Evolutionary conservation across 2,113 vertebrate species (phyloP), one percentile per base, ranked within the genome.

Genomic region (Callipepla squamata): DNA sequence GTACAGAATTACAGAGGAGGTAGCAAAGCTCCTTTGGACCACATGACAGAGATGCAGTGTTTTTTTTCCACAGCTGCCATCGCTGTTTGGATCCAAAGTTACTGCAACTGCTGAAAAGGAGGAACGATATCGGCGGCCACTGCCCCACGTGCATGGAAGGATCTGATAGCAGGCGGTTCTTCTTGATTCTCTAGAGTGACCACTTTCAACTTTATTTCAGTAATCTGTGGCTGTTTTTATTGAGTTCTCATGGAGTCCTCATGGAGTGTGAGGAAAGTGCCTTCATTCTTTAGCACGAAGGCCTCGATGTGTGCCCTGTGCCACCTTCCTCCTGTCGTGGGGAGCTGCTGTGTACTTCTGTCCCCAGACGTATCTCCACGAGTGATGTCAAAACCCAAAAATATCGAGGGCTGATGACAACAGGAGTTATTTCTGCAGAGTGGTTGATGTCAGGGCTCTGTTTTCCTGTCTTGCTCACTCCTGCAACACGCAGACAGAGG

Each of bases 111-210:
- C 68, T 1, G 7, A 66, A 77, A 45, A 34, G 38, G 58, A 58
- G 40, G 76, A 91, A 18, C 0, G 3, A 11, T 18, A 4, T 7
- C 5, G 0, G 0, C 15, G 69, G 28, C 4, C 36, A 9, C 3
- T 15, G 36, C 45, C 57, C 62, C 4, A 48, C 9, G 17, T 28
- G 19, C 23, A 20, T 57, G 55, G 47, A 48, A 26, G 61, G 69
- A 32, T 76, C 28, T 53, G 15, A 17, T n/a, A n/a, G 7, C 5
- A 2, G 9, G 12, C 18, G 34, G 7, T 3, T 44, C 1, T 1
- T 51, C 80, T 80, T 68, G 32, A 26, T 67, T 38, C 42, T 25
- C 47, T 28, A 12, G 48, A 22, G 55, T 20, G 6, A 38, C 20
- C 44, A 55, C 34, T 18, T 38, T 40, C 5, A 20, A 8, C 7